phyloP scores from a whole-genome alignment of 2,888 invertebrate species.

The Meiosimyza platycephala region DNA sequence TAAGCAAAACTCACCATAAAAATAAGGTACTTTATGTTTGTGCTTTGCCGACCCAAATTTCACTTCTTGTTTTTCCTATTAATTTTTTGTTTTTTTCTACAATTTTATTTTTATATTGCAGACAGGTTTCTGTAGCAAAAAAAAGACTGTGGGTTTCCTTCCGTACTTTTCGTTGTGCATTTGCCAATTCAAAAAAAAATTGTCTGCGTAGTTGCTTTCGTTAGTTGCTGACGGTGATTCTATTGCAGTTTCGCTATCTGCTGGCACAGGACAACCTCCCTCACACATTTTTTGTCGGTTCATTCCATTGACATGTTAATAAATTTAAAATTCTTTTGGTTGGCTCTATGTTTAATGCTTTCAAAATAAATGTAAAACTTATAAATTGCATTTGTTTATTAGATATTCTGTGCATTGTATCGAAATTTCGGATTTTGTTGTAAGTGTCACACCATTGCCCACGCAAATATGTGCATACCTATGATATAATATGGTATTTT shows the following conservation, averaged over 20 bases:
- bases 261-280: background rate
- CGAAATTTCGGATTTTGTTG: too few relatives aligned
- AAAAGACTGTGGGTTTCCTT: slow-evolving; percentile 20
- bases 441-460: background rate
- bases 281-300: background rate
- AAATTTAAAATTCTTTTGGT: slow-evolving; percentile 31
- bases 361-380: slow-evolving; percentile 16
- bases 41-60: background rate
- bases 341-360: background rate
- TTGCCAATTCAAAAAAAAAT: background rate
- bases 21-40: too few relatives aligned
- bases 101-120: background rate
- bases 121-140: background rate
- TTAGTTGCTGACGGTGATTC: slow-evolving; percentile 4
- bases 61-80: background rate
- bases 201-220: slow-evolving; percentile 13
- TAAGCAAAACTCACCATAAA: too few relatives aligned
- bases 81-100: background rate
- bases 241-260: background rate
- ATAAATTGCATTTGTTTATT: too few relatives aligned
- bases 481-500: slow-evolving; percentile 20
- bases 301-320: slow-evolving; percentile 21
- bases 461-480: slow-evolving; percentile 1
- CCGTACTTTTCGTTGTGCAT: slow-evolving; percentile 9
- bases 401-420: too few relatives aligned